Evolutionary conservation across 2,888 invertebrate species (phyloP).

Genomic region (Hipparchia sbordonii): DNA sequence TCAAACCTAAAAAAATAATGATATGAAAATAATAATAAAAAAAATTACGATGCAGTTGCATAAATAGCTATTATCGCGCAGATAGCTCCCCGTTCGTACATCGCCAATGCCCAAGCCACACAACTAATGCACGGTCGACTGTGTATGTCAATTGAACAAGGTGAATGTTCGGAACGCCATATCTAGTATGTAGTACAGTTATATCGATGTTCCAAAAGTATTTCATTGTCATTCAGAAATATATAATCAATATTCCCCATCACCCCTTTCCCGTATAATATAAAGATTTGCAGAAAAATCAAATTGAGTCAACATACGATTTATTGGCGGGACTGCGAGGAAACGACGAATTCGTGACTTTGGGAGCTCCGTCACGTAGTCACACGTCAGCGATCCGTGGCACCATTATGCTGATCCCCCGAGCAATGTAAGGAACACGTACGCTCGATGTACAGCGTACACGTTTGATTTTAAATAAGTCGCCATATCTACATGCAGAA

Average conservation of each 20-base stretch:
- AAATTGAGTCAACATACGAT: conserved; percentile 31
- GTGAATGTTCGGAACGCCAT: too few species aligned
- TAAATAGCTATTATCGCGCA: too few species aligned
- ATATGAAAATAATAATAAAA: too few species aligned
- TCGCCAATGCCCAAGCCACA: too few species aligned
- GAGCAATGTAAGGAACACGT: conserved; percentile 51
- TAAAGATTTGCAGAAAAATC: conserved; percentile 27
- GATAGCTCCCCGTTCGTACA: too few species aligned
- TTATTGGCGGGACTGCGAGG: conserved; percentile 34
- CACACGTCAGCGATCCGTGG: conserved; percentile 56
- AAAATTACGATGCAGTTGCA: too few species aligned
- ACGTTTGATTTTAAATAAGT: not conserved
- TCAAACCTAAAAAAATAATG: too few species aligned
- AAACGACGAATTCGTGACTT: conserved; percentile 55
- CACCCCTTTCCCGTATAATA: not conserved
- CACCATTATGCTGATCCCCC: conserved; percentile 67
- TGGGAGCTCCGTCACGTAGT: conserved; percentile 61
- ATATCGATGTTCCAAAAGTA: too few species aligned
- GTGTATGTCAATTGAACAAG: too few species aligned
- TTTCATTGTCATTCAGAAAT: too few species aligned
- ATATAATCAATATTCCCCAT: not conserved
- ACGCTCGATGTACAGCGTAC: conserved; percentile 13
- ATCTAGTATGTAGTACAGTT: too few species aligned
- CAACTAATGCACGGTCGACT: too few species aligned
- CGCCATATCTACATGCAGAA: not conserved